Evolutionary conservation across 2,113 vertebrate species (phyloP).

Genomic region (Orientallactaga bullata): DNA sequence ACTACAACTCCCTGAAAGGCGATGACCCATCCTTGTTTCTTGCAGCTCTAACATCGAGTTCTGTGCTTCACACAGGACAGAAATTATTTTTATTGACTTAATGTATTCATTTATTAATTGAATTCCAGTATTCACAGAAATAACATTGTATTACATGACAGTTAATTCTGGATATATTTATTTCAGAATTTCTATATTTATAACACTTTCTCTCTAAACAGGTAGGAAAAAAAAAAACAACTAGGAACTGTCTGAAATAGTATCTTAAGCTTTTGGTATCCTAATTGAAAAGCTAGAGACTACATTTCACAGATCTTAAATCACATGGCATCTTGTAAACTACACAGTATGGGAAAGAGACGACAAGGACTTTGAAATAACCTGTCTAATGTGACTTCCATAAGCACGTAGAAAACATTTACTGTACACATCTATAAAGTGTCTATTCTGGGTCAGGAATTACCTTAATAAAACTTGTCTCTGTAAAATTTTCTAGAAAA

Average conservation of each 20-base stretch:
- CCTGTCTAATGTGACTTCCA: not conserved
- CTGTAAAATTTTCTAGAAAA: not conserved
- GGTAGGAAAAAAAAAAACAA: not conserved
- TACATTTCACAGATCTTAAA: not conserved
- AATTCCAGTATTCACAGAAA: not conserved
- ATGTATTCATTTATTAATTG: not conserved
- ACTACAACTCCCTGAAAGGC: not conserved
- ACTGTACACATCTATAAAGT: not conserved
- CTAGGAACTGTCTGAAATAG: not conserved
- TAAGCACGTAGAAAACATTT: not conserved
- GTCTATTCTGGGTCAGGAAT: not conserved
- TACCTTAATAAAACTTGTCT: not conserved
- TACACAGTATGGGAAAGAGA: not conserved
- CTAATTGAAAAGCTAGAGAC: not conserved
- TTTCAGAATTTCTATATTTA: not conserved
- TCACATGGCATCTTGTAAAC: not conserved
- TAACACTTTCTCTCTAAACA: not conserved
- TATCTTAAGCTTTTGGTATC: not conserved
- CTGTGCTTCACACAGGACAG: not conserved
- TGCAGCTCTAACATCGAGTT: not conserved
- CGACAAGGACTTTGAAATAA: not conserved
- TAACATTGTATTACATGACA: not conserved
- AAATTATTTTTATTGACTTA: not conserved
- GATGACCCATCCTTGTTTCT: not conserved
- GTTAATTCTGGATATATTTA: conserved; percentile 1